Percentiles rank a stretch among this genome's conserved stretches.
Evolutionary conservation across 2,113 vertebrate genomes (phyloP).

Genomic region (Enhydra lutris): DNA sequence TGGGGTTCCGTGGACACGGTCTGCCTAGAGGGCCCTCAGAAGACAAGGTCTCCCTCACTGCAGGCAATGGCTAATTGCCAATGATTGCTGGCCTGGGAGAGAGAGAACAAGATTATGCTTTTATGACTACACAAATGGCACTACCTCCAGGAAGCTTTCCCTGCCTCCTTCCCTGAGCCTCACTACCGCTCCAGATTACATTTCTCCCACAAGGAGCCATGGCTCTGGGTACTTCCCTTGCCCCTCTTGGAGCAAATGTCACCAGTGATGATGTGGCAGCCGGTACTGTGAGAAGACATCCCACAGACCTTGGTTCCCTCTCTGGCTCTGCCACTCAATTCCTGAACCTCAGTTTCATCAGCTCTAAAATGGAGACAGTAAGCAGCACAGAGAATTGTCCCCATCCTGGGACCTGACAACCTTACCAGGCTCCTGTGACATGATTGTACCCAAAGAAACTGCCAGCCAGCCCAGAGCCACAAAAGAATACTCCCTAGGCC

Average conservation of each 20-base stretch:
- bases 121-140: constrained; percentile 24
- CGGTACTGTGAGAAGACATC: background rate
- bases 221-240: background rate
- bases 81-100: background rate
- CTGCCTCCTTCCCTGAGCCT: background rate
- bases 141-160: background rate
- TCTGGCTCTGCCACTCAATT: background rate
- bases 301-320: background rate
- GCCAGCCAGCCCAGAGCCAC: background rate
- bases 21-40: background rate
- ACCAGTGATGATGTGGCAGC: background rate
- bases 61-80: background rate
- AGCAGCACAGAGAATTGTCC: background rate
- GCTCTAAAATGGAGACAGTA: background rate
- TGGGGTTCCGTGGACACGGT: background rate
- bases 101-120: constrained; percentile 6
- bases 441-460: background rate
- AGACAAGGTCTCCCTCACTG: background rate
- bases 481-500: background rate
- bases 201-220: background rate
- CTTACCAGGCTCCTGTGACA: background rate
- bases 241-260: background rate
- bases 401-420: background rate
- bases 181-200: background rate
- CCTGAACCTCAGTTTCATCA: constrained; percentile 4